These are phyloP conservation scores for Podarcis muralis DNA, from an alignment of 2,113 vertebrate genomes.

Conservation along the genomic window DNA sequence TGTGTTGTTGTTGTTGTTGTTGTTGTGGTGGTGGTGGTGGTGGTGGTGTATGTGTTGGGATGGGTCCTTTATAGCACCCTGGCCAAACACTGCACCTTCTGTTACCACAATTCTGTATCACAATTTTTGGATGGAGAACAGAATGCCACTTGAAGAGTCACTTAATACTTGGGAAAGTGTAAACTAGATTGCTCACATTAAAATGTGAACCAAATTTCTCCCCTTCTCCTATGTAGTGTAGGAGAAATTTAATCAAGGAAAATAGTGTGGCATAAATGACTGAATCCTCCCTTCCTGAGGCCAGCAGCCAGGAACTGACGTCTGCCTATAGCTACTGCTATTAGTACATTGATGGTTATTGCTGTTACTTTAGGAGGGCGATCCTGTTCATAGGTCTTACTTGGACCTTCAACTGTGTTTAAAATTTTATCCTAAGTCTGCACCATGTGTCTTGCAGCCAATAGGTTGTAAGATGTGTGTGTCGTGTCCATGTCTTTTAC, in stretches of 20 bases:
- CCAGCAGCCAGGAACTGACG: neutral
- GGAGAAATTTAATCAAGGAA: neutral
- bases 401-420: neutral
- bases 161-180: too few relatives aligned
- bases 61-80: neutral
- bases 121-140: too few relatives aligned
- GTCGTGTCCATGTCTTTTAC: too few relatives aligned
- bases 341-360: too few relatives aligned
- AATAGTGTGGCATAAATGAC: neutral
- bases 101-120: too few relatives aligned
- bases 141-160: too few relatives aligned
- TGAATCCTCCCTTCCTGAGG: neutral
- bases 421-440: neutral
- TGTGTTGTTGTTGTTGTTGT: too few relatives aligned
- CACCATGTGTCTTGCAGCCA: neutral
- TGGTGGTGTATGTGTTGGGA: neutral
- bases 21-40: too few relatives aligned
- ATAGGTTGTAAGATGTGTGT: neutral
- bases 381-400: neutral
- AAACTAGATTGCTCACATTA: too few relatives aligned
- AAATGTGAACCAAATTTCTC: neutral
- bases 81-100: neutral
- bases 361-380: too few relatives aligned
- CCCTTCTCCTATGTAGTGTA: neutral
- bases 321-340: too few relatives aligned